Base-by-base conservation (phyloP, 2,888 invertebrate genomes). In the Molanna angustata region DNA sequence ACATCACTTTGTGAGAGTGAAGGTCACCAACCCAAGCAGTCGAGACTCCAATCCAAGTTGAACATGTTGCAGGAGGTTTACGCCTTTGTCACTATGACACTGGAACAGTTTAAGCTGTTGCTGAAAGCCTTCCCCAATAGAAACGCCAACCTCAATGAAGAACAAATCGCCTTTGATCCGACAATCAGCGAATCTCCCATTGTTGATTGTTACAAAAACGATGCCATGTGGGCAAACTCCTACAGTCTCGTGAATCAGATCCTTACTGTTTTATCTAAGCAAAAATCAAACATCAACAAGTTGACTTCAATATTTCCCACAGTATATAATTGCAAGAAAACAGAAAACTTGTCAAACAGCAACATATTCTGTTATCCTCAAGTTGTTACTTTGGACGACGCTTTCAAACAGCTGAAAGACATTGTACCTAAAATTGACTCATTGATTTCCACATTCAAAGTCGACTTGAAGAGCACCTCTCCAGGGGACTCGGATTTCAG, bases 71-170 rank as follows among this genome's bases (percentile, higher is more conserved):
- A 69, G 32, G 70, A 77, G 42, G 68, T 80, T 47, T 70, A 82
- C 53, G 74, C 77, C 1, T 74, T 78, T 48, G 64, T 74, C 4
- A 67, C 74, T 32, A 72, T 81, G 50, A 72, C 83, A 7, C 69
- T 89, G 18, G 82, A 85, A 59, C 91, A 93, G 64, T 83, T 86
- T 61, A 69, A 74, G 51, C 67, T 88, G 1, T 70, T 90, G 16
- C 65, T 92, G 1, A 78, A 84, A 62, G 81, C 74, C 0, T 67
- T 69, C 22, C 76, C 76, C 14, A 72, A 71, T 59, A 64, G 65
- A 55, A 62, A 57, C 2, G 18, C 70, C 0, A 60, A 61, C 32
- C 52, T 64, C 1, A 64, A 65, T 18, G 50, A 31, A 21, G n/a
- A 27, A 52, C 61, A 60, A 2, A 70, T 70, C 57, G 70, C 72